Evolutionary conservation across 2,113 vertebrate genomes (phyloP).

Genomic region (Trochalopteron elliotii): DNA sequence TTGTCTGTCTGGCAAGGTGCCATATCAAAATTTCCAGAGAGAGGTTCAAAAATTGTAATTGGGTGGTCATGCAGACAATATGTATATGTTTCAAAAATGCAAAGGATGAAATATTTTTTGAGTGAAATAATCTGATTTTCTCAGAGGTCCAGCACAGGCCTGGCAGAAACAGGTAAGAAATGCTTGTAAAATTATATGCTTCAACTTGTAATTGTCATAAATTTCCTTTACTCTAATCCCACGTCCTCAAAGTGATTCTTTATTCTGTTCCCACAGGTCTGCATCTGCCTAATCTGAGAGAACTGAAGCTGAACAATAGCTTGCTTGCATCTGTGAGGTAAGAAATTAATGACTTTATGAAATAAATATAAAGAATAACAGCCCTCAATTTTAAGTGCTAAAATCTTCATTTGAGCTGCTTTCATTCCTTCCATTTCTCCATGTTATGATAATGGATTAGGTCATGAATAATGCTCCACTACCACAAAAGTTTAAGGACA

Average conservation of each 20-base stretch:
- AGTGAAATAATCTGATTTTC: not conserved
- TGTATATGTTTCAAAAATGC: not conserved
- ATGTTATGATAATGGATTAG: not conserved
- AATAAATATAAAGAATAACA: not conserved
- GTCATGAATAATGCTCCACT: not conserved
- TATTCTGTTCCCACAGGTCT: conserved; percentile 73
- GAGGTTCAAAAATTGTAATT: not conserved
- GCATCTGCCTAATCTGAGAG: conserved; percentile 85
- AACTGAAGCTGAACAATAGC: conserved; percentile 92
- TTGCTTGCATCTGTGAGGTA: conserved; percentile 88
- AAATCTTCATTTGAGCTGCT: conserved; percentile 8
- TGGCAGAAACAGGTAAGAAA: not conserved
- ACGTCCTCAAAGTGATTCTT: not conserved
- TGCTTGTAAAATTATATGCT: not conserved
- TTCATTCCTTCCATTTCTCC: not conserved
- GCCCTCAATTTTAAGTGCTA: not conserved
- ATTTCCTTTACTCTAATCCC: not conserved
- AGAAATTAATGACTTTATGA: conserved; percentile 32
- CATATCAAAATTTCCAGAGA: not conserved
- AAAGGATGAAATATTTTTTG: not conserved
- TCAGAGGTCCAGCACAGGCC: not conserved
- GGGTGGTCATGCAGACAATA: not conserved
- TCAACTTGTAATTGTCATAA: not conserved
- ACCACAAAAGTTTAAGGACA: not conserved
- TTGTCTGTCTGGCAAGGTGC: not conserved